These are phyloP conservation scores for Drosophila simulans DNA, from an alignment of 1,140 invertebrate species.

Conservation along the genomic window DNA sequence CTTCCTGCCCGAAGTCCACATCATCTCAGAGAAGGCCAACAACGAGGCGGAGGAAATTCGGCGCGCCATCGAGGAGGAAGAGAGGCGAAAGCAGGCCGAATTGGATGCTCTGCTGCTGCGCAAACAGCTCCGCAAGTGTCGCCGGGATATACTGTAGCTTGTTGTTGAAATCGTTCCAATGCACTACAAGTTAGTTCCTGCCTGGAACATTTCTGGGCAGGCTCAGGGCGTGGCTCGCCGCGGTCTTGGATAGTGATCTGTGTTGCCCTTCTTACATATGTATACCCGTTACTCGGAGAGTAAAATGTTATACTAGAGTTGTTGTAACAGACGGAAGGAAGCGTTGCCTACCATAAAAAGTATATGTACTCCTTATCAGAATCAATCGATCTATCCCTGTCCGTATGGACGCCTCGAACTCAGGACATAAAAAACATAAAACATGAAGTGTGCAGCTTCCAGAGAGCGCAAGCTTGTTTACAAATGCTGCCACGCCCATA, in stretches of 20 bases:
- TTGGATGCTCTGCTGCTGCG: slow-evolving; percentile 59
- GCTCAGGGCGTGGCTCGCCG: no score
- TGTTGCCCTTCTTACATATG: not conserved
- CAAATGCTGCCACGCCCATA: no score
- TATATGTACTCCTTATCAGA: not conserved
- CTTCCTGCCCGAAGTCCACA: slow-evolving; percentile 60
- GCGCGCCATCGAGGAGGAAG: slow-evolving; percentile 66
- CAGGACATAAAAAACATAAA: no score
- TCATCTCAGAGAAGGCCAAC: slow-evolving; percentile 65
- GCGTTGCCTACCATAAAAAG: not conserved
- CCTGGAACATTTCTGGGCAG: no score
- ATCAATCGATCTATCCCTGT: no score
- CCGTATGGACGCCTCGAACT: no score
- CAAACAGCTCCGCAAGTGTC: slow-evolving; percentile 77
- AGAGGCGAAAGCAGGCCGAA: slow-evolving; percentile 63
- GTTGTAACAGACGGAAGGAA: not conserved
- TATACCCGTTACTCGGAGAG: not conserved
- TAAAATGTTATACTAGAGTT: not conserved
- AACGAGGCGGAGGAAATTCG: slow-evolving; percentile 71
- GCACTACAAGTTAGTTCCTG: no score
- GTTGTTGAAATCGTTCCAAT: no score
- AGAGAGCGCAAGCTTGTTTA: no score
- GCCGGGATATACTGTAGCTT: slow-evolving; percentile 67
- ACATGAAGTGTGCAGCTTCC: no score
- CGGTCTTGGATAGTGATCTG: not conserved